A percentile compares a stretch with the other conserved stretches of the same genome.
phyloP scores from a whole-genome alignment of 2,888 invertebrate species.

The Leptopilina myrica region DNA sequence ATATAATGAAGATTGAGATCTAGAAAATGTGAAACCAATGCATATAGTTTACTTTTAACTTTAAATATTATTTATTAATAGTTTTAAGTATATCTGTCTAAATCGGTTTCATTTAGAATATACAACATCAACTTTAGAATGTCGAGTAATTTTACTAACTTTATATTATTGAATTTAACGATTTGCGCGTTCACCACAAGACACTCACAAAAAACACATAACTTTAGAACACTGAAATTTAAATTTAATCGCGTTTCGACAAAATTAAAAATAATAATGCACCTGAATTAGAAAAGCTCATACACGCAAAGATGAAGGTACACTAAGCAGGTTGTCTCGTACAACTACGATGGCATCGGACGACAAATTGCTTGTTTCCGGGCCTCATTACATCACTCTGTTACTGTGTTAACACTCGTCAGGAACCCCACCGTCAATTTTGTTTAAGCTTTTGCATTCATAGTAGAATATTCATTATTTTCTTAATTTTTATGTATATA shows the following conservation, averaged over 20 bases:
- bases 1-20: no score
- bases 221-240: neutral
- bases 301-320: constrained; percentile 69
- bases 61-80: no score
- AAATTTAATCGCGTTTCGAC: neutral
- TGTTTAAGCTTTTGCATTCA: constrained; percentile 68
- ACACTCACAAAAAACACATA: neutral
- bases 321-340: constrained; percentile 74
- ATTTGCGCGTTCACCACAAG: no score
- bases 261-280: neutral
- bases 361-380: constrained; percentile 77
- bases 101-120: no score
- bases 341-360: constrained; percentile 74
- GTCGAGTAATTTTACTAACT: no score
- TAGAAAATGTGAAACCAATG: no score
- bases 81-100: no score
- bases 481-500: neutral
- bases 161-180: no score
- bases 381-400: constrained; percentile 77
- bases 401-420: constrained; percentile 77
- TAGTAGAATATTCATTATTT: constrained; percentile 25
- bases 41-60: no score
- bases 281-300: constrained; percentile 60
- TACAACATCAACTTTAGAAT: no score
- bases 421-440: constrained; percentile 76